phyloP scores from a whole-genome alignment of 2,797 vertebrate species.

The Pangasius macronema region DNA sequence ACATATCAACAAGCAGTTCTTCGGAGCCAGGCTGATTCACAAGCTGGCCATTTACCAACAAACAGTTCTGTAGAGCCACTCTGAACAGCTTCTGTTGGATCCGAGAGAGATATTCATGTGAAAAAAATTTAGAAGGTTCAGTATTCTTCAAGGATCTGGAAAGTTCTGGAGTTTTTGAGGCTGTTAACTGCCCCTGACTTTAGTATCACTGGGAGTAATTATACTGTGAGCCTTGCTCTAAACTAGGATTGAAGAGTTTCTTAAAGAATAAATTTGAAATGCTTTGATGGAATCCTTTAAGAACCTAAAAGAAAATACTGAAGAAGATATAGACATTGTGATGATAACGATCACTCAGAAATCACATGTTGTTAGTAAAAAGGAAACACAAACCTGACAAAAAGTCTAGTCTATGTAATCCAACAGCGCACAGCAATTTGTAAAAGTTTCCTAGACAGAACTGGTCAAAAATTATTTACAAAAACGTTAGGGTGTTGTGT shows the following conservation, averaged over 20 bases:
- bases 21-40: neutral
- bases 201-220: neutral
- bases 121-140: neutral
- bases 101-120: neutral
- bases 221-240: neutral
- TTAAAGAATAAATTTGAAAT: neutral
- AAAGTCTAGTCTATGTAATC: neutral
- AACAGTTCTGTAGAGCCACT: neutral
- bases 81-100: neutral
- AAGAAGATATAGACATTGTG: neutral
- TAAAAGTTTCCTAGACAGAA: neutral
- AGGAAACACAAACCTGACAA: neutral
- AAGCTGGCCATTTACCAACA: slow-evolving; percentile 71
- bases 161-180: neutral
- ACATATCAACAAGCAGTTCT: slow-evolving; percentile 62
- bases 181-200: neutral
- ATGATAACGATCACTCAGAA: neutral
- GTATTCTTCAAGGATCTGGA: neutral
- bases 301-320: neutral
- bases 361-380: neutral
- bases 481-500: neutral
- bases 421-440: neutral
- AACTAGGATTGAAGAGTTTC: neutral
- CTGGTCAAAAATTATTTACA: neutral
- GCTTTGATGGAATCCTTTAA: neutral